phyloP scores from a whole-genome alignment of 1,140 invertebrate species.

The Saxidomus purpurata region DNA sequence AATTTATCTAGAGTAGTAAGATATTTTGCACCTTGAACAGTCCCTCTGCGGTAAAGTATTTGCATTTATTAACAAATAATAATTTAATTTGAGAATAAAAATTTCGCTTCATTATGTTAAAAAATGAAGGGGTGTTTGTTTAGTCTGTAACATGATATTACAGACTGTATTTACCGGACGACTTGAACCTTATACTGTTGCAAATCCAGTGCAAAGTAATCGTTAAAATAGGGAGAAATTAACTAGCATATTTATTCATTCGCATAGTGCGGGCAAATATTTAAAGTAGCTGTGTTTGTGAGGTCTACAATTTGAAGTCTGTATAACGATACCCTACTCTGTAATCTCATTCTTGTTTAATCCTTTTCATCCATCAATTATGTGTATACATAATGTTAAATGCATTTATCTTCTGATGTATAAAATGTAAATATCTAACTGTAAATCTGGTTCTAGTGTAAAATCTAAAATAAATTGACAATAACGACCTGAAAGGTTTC shows the following conservation, averaged over 20 bases:
- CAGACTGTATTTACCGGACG: not conserved
- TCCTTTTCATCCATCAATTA: not conserved
- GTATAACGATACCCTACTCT: not conserved
- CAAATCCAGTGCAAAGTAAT: not conserved
- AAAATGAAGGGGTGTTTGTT: not conserved
- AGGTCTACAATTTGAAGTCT: not conserved
- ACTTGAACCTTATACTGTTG: not conserved
- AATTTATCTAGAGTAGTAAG: too few relatives aligned
- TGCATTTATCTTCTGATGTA: slow-evolving; percentile 13
- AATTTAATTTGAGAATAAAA: too few relatives aligned
- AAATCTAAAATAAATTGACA: slow-evolving; percentile 32
- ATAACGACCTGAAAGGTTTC: slow-evolving; percentile 5
- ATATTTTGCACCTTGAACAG: too few relatives aligned
- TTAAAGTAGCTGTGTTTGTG: not conserved
- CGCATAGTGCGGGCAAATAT: not conserved
- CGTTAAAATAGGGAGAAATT: not conserved
- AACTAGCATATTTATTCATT: not conserved
- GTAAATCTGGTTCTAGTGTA: not conserved
- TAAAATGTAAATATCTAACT: not conserved
- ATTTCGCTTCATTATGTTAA: too few relatives aligned
- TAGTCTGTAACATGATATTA: not conserved
- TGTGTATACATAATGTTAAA: not conserved
- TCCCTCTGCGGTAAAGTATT: too few relatives aligned
- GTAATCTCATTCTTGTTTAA: not conserved
- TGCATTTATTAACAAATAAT: too few relatives aligned